Conservation (phyloP, 2,113 vertebrate genomes). For the Microcebus murinus region DNA sequence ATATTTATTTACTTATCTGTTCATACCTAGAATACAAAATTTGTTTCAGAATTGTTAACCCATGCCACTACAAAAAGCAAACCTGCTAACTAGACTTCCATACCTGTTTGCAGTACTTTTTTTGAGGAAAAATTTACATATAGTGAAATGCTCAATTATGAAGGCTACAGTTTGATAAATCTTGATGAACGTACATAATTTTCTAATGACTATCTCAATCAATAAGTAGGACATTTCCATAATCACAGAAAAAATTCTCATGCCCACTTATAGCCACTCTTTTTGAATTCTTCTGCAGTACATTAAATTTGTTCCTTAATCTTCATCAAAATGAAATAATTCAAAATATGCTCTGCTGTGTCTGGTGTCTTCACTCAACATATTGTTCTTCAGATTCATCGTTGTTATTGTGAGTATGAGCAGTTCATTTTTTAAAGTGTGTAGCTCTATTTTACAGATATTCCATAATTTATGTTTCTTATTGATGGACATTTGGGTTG, state of each 20-base stretch:
- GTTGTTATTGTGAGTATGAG: background rate
- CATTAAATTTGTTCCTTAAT: background rate
- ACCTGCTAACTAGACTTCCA: background rate
- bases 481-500: background rate
- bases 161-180: background rate
- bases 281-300: background rate
- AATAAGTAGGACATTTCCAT: background rate
- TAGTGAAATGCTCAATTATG: background rate
- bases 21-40: background rate
- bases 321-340: background rate
- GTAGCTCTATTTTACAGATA: background rate
- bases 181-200: background rate
- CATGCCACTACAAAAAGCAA: background rate
- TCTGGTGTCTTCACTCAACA: background rate
- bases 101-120: background rate
- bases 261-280: background rate
- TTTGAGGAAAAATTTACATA: background rate
- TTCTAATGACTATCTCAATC: background rate
- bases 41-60: background rate
- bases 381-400: background rate
- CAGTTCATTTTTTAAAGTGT: background rate
- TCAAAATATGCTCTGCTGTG: background rate
- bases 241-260: background rate
- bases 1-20: background rate
- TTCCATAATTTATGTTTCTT: background rate